phyloP scores from a whole-genome alignment of 2,113 vertebrate species.

The Pao palembangensis region DNA sequence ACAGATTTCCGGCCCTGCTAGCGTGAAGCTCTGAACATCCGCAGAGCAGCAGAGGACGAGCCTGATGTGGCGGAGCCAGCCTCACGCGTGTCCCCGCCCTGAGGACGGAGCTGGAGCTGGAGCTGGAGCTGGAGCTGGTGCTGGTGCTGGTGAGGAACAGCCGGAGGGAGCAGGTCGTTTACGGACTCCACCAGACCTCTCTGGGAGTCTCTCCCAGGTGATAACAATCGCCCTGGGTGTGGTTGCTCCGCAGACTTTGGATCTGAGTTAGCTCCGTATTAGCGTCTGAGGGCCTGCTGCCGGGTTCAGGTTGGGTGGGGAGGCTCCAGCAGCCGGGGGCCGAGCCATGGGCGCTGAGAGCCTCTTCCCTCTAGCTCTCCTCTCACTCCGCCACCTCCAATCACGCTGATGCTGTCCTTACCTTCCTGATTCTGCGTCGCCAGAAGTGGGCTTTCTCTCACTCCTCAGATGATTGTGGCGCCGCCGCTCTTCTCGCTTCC shows the following conservation, averaged over 20 bases:
- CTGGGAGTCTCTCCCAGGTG: no score
- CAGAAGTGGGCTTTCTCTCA: slow-evolving; percentile 20
- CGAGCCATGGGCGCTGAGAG: slow-evolving; percentile 51
- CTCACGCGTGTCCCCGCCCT: neutral
- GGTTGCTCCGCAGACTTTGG: no score
- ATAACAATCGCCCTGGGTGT: no score
- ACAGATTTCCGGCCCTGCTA: neutral
- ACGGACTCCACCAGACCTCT: no score
- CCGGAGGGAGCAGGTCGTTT: no score
- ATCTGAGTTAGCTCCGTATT: neutral
- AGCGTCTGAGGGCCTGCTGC: no score
- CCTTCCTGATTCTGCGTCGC: slow-evolving; percentile 56
- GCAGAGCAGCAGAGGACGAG: neutral
- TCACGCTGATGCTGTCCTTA: slow-evolving; percentile 49
- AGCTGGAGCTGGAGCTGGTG: no score
- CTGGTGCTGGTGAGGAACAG: neutral
- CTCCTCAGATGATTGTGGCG: neutral
- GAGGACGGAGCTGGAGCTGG: no score
- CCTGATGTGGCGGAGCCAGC: no score
- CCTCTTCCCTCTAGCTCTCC: slow-evolving; percentile 41
- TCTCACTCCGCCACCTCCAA: slow-evolving; percentile 41
- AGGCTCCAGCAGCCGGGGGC: slow-evolving; percentile 42
- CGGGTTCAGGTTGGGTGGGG: no score
- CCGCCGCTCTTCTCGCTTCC: neutral
- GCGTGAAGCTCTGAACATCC: neutral